Percentiles rank a stretch among this genome's conserved stretches.
phyloP scores from a whole-genome alignment of 1,140 invertebrate genomes.

The Ceratina japonica region DNA sequence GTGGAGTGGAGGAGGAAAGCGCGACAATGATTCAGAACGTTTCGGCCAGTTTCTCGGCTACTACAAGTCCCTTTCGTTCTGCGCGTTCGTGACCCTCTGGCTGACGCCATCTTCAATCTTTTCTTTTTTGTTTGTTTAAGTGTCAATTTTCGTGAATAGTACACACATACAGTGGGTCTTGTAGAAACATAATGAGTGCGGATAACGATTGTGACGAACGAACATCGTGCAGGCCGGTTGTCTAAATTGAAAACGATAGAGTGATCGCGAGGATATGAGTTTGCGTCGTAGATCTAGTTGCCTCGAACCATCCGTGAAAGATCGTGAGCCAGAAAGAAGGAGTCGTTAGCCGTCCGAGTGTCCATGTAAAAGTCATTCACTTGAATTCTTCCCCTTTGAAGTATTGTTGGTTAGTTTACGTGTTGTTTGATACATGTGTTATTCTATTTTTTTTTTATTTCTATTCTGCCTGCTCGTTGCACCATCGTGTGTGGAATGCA shows the following conservation, averaged over 20 bases:
- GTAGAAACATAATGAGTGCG: slow-evolving; percentile 10
- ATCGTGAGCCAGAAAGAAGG: slow-evolving; percentile 50
- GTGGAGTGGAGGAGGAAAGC: slow-evolving; percentile 6
- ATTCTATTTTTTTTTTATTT: neutral
- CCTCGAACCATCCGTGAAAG: slow-evolving; percentile 34
- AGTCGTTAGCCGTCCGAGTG: slow-evolving; percentile 57
- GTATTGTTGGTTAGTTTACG: slow-evolving; percentile 68
- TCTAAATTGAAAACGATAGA: slow-evolving; percentile 44
- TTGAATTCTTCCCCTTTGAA: slow-evolving; percentile 59
- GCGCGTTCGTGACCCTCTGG: neutral
- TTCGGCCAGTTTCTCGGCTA: slow-evolving; percentile 24
- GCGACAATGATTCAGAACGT: slow-evolving; percentile 31
- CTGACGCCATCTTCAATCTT: slow-evolving; percentile 48
- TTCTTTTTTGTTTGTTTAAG: slow-evolving; percentile 30
- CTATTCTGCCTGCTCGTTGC: slow-evolving; percentile 21
- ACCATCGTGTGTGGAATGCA: slow-evolving; percentile 19
- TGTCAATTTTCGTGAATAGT: slow-evolving; percentile 33
- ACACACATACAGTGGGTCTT: slow-evolving; percentile 31
- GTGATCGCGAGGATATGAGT: slow-evolving; percentile 59
- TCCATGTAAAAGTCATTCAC: slow-evolving; percentile 65
- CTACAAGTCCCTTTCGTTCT: slow-evolving; percentile 2
- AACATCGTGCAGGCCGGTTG: slow-evolving; percentile 5
- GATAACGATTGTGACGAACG: slow-evolving; percentile 34
- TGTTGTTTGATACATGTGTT: slow-evolving; percentile 61
- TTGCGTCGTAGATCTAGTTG: slow-evolving; percentile 63